Percentiles rank a stretch among this genome's conserved stretches.
Conservation (phyloP, 2,797 vertebrate species). For the Erpetoichthys calabaricus region DNA sequence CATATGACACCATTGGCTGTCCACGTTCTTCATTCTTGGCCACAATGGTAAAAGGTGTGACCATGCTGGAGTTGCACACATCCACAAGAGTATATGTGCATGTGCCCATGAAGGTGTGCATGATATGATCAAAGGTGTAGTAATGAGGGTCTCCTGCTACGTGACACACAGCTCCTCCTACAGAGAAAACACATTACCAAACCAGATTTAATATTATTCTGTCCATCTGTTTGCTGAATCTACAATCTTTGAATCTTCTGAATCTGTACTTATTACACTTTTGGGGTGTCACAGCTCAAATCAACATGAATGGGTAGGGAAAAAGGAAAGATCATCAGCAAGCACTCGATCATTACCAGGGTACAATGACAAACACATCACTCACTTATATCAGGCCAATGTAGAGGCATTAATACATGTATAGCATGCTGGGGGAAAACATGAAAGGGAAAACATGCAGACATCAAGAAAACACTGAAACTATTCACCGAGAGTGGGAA, state of each 20-base stretch:
- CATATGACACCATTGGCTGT: slow-evolving; percentile 41
- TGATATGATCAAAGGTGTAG: slow-evolving; percentile 59
- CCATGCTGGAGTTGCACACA: slow-evolving; percentile 45
- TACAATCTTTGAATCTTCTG: neutral
- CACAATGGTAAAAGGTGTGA: slow-evolving; percentile 57
- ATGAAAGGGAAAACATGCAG: too few species aligned
- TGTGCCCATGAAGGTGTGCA: slow-evolving; percentile 58
- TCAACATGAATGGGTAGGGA: neutral
- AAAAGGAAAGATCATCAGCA: too few species aligned
- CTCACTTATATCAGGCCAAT: too few species aligned
- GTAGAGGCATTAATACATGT: too few species aligned
- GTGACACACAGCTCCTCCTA: slow-evolving; percentile 58
- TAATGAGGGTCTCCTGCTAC: slow-evolving; percentile 59
- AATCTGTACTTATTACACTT: neutral
- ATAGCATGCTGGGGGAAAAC: too few species aligned
- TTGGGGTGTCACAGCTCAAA: slow-evolving; percentile 2
- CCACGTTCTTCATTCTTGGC: slow-evolving; percentile 58
- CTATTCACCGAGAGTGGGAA: too few species aligned
- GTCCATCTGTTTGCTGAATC: neutral
- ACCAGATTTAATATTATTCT: neutral
- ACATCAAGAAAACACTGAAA: too few species aligned
- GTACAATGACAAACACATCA: too few species aligned
- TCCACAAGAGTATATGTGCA: slow-evolving; percentile 60
- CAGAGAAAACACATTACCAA: neutral
- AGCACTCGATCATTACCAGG: too few species aligned